Evolutionary conservation across 2,888 invertebrate species (phyloP).

Genomic region (Cephus nigrinus): DNA sequence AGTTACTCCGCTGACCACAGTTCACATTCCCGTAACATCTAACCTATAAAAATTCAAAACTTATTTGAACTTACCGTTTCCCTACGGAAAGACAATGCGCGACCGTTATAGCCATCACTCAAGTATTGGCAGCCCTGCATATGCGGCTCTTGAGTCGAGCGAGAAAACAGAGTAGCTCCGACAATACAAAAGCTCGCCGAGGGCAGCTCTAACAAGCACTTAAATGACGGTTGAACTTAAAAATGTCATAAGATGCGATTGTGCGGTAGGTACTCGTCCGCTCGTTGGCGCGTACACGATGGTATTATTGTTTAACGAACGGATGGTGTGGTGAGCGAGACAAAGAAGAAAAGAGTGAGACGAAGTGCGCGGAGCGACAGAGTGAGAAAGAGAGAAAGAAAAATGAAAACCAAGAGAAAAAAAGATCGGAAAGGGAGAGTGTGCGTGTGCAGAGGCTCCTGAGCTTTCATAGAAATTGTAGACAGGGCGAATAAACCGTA

Average conservation of each 20-base stretch:
- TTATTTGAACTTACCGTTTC: not conserved
- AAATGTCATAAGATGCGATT: slow-evolving; percentile 60
- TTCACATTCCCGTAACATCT: not conserved
- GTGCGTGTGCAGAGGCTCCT: not conserved
- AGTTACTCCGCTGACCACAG: not conserved
- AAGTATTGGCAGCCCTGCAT: not conserved
- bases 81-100: not conserved
- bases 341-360: slow-evolving; percentile 17
- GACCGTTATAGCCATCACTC: not conserved
- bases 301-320: slow-evolving; percentile 59
- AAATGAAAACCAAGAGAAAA: not conserved
- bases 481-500: not conserved
- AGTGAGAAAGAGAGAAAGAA: not conserved
- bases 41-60: not conserved
- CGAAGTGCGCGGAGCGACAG: slow-evolving; percentile 3
- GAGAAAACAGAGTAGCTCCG: slow-evolving; percentile 14
- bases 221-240: slow-evolving; percentile 50
- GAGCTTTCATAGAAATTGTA: not conserved
- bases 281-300: slow-evolving; percentile 61
- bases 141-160: not conserved
- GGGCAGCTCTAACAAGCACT: slow-evolving; percentile 55
- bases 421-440: not conserved
- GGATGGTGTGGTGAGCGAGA: slow-evolving; percentile 15
- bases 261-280: slow-evolving; percentile 50
- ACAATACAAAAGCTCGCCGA: slow-evolving; percentile 41